Evolutionary conservation across 2,113 vertebrate species (phyloP).

Genomic region (Bos taurus): DNA sequence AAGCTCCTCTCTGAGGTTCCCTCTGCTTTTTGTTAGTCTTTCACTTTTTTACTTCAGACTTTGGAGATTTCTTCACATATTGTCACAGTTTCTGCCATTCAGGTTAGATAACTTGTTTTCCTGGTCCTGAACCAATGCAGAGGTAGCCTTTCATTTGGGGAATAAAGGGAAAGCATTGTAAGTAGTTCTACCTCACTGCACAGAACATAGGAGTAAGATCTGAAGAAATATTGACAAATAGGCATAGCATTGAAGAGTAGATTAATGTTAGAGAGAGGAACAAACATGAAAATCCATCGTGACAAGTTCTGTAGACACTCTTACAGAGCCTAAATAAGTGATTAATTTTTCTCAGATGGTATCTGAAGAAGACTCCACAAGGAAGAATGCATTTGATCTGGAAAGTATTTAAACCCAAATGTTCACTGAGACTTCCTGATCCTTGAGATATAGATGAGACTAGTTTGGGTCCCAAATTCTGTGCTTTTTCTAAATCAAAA

Average conservation of each 20-base stretch:
- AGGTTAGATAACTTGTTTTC: background rate
- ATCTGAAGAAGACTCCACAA: background rate
- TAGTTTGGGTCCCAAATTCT: background rate
- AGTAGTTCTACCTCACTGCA: background rate
- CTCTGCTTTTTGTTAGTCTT: background rate
- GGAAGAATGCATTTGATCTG: background rate
- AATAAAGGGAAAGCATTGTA: background rate
- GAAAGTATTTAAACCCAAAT: background rate
- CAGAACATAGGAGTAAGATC: background rate
- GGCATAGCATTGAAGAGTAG: background rate
- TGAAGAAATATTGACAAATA: background rate
- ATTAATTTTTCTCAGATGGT: background rate
- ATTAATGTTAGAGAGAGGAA: background rate
- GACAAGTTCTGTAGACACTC: background rate
- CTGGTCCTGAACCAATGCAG: background rate
- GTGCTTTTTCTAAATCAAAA: background rate
- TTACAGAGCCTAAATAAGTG: background rate
- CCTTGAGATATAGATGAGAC: background rate
- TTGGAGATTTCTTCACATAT: background rate
- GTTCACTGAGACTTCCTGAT: background rate
- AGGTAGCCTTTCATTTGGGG: background rate
- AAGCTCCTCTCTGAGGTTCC: background rate
- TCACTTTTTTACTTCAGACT: background rate
- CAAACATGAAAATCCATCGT: background rate
- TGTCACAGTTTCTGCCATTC: background rate